Base-by-base conservation (phyloP, 2,888 invertebrate species). In the Clanis bilineata region DNA sequence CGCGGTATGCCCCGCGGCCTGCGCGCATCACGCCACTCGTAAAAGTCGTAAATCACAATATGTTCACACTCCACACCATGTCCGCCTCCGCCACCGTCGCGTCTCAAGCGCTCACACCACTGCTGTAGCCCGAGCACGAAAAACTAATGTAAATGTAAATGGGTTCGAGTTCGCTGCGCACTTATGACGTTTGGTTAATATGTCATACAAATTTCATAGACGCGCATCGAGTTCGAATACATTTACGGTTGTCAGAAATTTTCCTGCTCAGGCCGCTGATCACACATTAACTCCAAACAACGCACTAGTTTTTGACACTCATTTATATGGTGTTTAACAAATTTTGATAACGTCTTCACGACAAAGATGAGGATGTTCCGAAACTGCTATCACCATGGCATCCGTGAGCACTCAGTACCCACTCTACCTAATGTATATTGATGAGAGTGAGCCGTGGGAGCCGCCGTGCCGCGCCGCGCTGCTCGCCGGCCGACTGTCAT, bases 381-480 rank as follows among this genome's bases (percentile, higher is more conserved):
- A 62, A 61, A 61, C 57, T 41, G 39, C 25, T 58, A 25, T 38
- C 15, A 21, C 18, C 12, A 15, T 43, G 61, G 62, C 69, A 62
- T 66, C 63, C 65, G 62, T 66, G 63, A 67, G 66, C 63, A 65
- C 36, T 12, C 36, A 36, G 12, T 36, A 12, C 64, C 65, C 65
- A 71, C 72, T 78, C 67, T 75, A 73, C 73, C 71, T 79, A 81
- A 82, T 83, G 81, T 80, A 79, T 83, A 86, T 85, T 88, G 80
- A 88, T 85, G 87, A 84, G 79, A 78, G 72, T 67, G 72, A 71
- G 77, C 77, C 85, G 86, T 86, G 86, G 83, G 86, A 87, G 83
- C 83, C 78, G 70, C 73, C 76, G n/a, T n/a, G n/a, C n/a, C n/a
- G n/a, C n/a, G n/a, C n/a, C n/a, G n/a, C n/a, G n/a, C n/a, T n/a